Evolutionary conservation across 1,140 invertebrate genomes (phyloP).

Genomic region (Pseudomyrmex flavicornis): DNA sequence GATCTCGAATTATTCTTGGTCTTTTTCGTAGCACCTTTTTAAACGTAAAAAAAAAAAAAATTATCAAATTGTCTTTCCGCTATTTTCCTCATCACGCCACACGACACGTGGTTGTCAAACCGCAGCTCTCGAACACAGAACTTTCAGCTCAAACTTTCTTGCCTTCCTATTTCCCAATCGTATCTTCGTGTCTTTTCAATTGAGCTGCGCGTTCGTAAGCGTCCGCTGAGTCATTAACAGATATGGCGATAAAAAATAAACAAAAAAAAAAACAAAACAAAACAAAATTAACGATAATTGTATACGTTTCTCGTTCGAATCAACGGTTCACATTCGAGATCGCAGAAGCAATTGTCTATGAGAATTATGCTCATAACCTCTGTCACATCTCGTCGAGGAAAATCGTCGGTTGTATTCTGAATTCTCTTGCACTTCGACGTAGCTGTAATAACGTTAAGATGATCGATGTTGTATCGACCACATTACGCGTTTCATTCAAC

Average conservation of each 20-base stretch:
- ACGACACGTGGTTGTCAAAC: too few relatives aligned
- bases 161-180: too few relatives aligned
- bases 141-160: too few relatives aligned
- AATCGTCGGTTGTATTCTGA: neutral
- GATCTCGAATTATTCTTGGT: neutral
- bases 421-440: neutral
- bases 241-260: too few relatives aligned
- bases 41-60: neutral
- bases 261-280: neutral
- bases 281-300: neutral
- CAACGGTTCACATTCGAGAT: neutral
- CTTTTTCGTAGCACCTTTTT: neutral
- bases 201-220: too few relatives aligned
- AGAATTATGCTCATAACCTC: conserved; percentile 10
- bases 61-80: too few relatives aligned
- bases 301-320: neutral
- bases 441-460: too few relatives aligned
- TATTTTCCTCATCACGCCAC: too few relatives aligned
- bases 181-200: too few relatives aligned
- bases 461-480: too few relatives aligned
- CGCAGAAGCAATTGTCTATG: neutral
- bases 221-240: too few relatives aligned
- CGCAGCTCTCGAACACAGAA: too few relatives aligned
- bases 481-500: neutral
- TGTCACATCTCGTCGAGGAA: neutral